Conservation (phyloP, 2,113 vertebrate genomes). For the Nerophis lumbriciformis region DNA sequence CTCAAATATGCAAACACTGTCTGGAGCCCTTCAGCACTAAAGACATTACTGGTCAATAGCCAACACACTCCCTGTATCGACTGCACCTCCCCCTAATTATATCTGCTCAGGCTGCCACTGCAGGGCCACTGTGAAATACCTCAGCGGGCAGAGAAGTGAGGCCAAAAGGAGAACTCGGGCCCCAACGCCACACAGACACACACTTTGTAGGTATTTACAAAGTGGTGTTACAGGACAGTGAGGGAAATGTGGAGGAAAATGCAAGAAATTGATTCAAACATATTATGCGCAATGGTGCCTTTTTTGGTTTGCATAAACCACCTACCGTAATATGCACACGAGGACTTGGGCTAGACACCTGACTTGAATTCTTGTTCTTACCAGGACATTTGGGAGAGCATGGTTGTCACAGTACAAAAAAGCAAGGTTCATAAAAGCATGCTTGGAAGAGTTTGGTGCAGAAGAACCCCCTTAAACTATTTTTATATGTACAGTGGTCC, state of each 20-base stretch:
- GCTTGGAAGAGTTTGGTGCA: neutral
- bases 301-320: too few relatives aligned
- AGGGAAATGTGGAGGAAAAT: neutral
- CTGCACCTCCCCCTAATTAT: slow-evolving; percentile 63
- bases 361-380: too few relatives aligned
- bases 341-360: too few relatives aligned
- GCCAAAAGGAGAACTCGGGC: slow-evolving; percentile 41
- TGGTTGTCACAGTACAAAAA: too few relatives aligned
- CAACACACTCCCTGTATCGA: slow-evolving; percentile 57
- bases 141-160: slow-evolving; percentile 63
- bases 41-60: slow-evolving; percentile 50
- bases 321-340: too few relatives aligned
- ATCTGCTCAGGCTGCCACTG: slow-evolving; percentile 51
- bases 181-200: slow-evolving; percentile 8
- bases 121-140: slow-evolving; percentile 69
- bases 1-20: slow-evolving; percentile 7
- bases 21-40: slow-evolving; percentile 13
- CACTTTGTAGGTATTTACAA: neutral
- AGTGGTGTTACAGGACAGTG: neutral
- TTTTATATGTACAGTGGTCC: neutral
- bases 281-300: too few relatives aligned
- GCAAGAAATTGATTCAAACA: neutral
- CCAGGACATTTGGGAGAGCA: too few relatives aligned
- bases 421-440: neutral
- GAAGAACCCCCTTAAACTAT: neutral